Percentiles rank a stretch among this genome's conserved stretches.
phyloP scores from a whole-genome alignment of 2,113 vertebrate genomes.

The Pao palembangensis region DNA sequence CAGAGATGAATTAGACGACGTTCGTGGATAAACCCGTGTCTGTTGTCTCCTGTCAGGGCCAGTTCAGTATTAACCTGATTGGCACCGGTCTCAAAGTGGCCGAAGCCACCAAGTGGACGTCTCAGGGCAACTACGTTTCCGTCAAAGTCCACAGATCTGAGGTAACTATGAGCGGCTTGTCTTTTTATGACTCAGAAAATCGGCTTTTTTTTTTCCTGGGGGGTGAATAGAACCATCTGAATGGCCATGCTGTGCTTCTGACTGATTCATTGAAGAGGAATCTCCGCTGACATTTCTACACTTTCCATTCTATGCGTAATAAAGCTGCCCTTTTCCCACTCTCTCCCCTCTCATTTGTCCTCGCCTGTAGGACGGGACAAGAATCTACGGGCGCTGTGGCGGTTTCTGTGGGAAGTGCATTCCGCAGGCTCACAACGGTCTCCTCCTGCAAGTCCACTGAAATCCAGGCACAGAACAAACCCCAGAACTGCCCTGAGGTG shows the following conservation, averaged over 20 bases:
- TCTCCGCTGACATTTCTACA: conserved; percentile 47
- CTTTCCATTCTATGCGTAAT: conserved; percentile 23
- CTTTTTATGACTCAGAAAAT: neutral
- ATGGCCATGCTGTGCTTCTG: conserved; percentile 11
- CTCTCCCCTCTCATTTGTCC: conserved; percentile 36
- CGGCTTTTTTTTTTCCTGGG: too few relatives aligned
- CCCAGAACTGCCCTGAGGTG: conserved; percentile 31
- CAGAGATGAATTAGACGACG: neutral
- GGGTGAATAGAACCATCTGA: conserved; percentile 15
- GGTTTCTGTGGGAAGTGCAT: conserved; percentile 96
- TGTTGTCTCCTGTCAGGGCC: conserved; percentile 75
- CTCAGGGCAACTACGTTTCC: conserved; percentile 88
- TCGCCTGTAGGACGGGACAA: conserved; percentile 83
- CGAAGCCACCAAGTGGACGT: conserved; percentile 83
- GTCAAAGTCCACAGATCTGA: conserved; percentile 88
- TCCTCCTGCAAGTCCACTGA: conserved; percentile 84
- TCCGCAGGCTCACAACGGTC: conserved; percentile 81
- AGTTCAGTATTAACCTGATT: conserved; percentile 91
- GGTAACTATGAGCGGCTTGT: conserved; percentile 63
- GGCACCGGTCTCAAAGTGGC: conserved; percentile 88
- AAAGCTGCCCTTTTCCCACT: conserved; percentile 44
- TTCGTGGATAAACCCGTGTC: neutral
- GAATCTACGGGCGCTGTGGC: conserved; percentile 93
- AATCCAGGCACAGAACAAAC: conserved; percentile 33
- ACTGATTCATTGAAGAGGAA: conserved; percentile 54